phyloP scores from a whole-genome alignment of 2,797 vertebrate species.

The Threskiornis aethiopicus region DNA sequence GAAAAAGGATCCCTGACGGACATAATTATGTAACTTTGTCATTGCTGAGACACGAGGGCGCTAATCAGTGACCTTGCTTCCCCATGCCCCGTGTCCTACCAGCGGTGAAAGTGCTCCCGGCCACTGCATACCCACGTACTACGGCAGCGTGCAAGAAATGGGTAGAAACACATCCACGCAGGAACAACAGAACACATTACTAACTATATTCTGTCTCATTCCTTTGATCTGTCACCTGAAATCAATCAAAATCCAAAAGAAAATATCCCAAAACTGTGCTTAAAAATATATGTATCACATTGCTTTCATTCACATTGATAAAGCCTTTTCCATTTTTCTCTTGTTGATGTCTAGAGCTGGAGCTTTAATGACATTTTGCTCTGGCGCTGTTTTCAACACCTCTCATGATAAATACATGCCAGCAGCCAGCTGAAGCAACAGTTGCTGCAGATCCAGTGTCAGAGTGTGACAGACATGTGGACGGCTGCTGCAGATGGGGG shows the following conservation, averaged over 20 bases:
- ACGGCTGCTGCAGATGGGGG: not conserved
- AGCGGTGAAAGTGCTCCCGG: not conserved
- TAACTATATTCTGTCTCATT: not conserved
- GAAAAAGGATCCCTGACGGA: not conserved
- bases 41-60: not conserved
- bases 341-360: not conserved
- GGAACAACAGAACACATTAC: not conserved
- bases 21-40: not conserved
- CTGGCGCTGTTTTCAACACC: constrained; percentile 20
- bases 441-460: constrained; percentile 67
- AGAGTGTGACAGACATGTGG: constrained; percentile 69
- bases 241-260: not conserved
- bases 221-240: not conserved
- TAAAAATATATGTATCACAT: not conserved
- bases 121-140: rapidly evolving
- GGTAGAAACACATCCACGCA: not conserved
- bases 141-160: rapidly evolving
- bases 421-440: constrained; percentile 53
- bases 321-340: not conserved
- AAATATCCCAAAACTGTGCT: not conserved
- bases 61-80: not conserved
- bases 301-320: not conserved
- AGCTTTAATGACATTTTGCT: constrained; percentile 26
- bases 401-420: constrained; percentile 26
- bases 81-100: rapidly evolving